Conservation (phyloP, 2,113 vertebrate genomes). For the Dolichallabes microphthalmus region DNA sequence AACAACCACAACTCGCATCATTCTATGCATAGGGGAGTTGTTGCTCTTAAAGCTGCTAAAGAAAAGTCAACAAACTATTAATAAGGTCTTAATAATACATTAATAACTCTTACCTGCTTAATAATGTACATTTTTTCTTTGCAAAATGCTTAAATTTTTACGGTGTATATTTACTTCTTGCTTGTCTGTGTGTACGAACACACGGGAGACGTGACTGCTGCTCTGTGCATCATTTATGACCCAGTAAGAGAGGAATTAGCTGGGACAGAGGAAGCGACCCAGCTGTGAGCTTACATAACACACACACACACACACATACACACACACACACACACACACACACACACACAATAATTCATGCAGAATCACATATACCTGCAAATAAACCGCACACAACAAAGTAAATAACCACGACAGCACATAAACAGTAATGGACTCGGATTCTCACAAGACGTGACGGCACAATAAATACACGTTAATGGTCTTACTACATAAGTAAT, state of each 20-base stretch:
- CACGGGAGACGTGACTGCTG: not conserved
- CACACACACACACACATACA: constrained; percentile 39
- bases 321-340: constrained; percentile 29
- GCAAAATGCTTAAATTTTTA: too few species aligned
- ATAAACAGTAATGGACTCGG: not conserved
- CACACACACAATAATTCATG: constrained; percentile 4
- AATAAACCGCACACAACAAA: not conserved
- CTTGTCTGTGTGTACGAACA: not conserved
- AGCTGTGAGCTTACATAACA: constrained; percentile 32
- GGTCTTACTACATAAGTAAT: not conserved
- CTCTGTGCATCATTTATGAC: constrained; percentile 13
- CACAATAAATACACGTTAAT: not conserved
- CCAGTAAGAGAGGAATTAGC: not conserved
- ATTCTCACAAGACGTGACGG: not conserved
- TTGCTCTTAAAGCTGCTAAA: too few species aligned
- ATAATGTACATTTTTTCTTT: too few species aligned
- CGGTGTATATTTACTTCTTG: too few species aligned
- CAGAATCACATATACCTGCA: not conserved
- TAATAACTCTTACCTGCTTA: too few species aligned
- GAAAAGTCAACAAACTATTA: too few species aligned
- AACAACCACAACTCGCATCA: too few species aligned
- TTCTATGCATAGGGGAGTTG: too few species aligned
- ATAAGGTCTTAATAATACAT: too few species aligned
- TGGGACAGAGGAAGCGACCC: constrained; percentile 36
- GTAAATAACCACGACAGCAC: not conserved